Conservation (phyloP, 2,888 invertebrate genomes). For the Taphrorychus bicolor region DNA sequence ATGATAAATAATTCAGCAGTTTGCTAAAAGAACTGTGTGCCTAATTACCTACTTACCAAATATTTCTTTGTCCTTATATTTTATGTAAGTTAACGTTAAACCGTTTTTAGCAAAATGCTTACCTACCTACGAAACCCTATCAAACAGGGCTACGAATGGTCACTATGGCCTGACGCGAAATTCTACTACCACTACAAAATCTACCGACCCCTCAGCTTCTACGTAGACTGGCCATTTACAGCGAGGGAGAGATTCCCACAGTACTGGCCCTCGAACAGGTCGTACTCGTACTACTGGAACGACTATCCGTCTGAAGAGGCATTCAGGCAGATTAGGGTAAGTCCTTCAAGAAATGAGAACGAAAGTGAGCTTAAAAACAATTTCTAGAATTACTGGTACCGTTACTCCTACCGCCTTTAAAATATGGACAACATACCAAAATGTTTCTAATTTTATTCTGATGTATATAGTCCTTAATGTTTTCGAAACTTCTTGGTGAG, state of each 20-base stretch:
- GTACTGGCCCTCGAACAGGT: conserved; percentile 48
- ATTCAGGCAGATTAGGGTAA: conserved; percentile 47
- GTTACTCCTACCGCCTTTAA: too few species aligned
- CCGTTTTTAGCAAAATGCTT: conserved; percentile 44
- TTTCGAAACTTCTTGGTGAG: too few species aligned
- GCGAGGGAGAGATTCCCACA: conserved; percentile 47
- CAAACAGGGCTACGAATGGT: conserved; percentile 46
- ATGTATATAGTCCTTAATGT: too few species aligned
- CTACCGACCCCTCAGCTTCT: conserved; percentile 48
- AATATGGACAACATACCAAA: too few species aligned
- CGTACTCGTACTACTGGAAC: conserved; percentile 47
- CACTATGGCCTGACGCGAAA: conserved; percentile 49
- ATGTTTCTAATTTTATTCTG: too few species aligned
- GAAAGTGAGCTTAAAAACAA: not conserved
- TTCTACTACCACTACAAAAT: conserved; percentile 50
- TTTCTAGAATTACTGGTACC: not conserved
- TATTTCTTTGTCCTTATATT: not conserved
- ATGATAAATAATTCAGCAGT: too few species aligned
- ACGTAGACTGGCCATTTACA: conserved; percentile 47
- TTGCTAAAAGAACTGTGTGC: too few species aligned
- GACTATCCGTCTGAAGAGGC: conserved; percentile 47
- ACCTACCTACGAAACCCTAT: conserved; percentile 49
- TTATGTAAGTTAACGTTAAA: too few species aligned
- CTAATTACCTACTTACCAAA: too few species aligned
- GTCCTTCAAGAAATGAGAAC: conserved; percentile 20